Evolutionary conservation across 2,797 vertebrate genomes (phyloP), one percentile per base, ranked within the genome.

Genomic region (Fratercula arctica): DNA sequence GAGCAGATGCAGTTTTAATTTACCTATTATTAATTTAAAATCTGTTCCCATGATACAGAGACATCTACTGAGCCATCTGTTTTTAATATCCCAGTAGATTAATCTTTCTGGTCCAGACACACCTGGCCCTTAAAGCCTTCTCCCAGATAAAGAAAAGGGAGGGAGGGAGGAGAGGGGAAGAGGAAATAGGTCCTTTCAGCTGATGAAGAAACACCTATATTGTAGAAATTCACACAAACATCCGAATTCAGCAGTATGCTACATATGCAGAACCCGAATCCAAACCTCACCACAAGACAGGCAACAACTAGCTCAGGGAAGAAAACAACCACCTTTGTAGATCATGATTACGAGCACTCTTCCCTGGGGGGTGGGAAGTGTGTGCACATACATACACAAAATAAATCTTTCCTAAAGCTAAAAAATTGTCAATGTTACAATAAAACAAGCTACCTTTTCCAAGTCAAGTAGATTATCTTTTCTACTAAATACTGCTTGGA

Each of bases 321-420:
- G 31, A 73, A 85, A 87, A 31, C 2, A 24, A 45, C 4, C 1
- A 12, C 9, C 37, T 64, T 74, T 51, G 11, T 31, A 21, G 46
- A 45, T 59, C 6, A 25, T 35, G 6, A 51, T 66, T 85, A 77
- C 13, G 24, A 73, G 5, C 17, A 41, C 3, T 50, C 7, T 59
- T 91, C 11, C 13, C 3, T 9, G 31, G 11, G 24, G 3, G 2
- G 4, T 18, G 18, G 12, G 16, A 68, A 28, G 39, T 3, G 1
- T 0, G 0, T 20, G 31, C n/a, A 48, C 29, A n/a, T 19, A 46
- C 19, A 37, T 14, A 67, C 11, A 56, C 0, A 39, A 33, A 57
- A 66, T 9, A 73, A 18, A 51, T 26, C 28, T 85, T 59, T 33
- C n/a, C 28, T 76, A 64, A 87, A 73, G 24, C 16, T 59, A 60